A percentile compares a stretch with the other conserved stretches of the same genome.
These are phyloP conservation scores for Ennomos fuscantarius DNA, from an alignment of 2,888 invertebrate species.

Conservation along the genomic window DNA sequence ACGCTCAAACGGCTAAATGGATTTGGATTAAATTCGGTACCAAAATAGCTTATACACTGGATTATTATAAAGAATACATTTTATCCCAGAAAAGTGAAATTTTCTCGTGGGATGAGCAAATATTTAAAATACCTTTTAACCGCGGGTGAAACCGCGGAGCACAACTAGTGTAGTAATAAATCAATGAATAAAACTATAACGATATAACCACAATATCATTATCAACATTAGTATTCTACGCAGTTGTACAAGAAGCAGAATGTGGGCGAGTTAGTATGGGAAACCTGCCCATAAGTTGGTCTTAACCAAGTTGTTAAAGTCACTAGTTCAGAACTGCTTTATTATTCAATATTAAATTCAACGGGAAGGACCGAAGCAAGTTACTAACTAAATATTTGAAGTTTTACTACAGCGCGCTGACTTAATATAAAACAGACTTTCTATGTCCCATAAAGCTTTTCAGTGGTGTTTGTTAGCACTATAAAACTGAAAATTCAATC, in stretches of 20 bases:
- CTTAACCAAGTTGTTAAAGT: constrained; percentile 77
- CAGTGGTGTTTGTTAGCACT: too few species aligned
- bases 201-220: constrained; percentile 31
- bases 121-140: too few species aligned
- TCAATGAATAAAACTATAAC: constrained; percentile 24
- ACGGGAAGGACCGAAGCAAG: constrained; percentile 73
- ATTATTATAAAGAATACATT: too few species aligned
- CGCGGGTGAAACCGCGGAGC: too few species aligned
- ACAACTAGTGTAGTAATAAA: constrained; percentile 12
- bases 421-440: constrained; percentile 53
- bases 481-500: too few species aligned
- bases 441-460: constrained; percentile 38
- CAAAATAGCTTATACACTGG: too few species aligned
- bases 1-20: too few species aligned
- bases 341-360: constrained; percentile 83
- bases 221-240: constrained; percentile 48
- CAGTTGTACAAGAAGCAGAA: constrained; percentile 43
- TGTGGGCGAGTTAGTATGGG: constrained; percentile 64
- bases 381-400: constrained; percentile 82
- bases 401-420: constrained; percentile 66
- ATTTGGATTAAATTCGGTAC: too few species aligned
- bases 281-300: constrained; percentile 70
- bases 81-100: too few species aligned
- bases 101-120: too few species aligned
- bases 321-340: constrained; percentile 78